These are phyloP conservation scores for Syngnathoides biaculeatus DNA, from an alignment of 2,113 vertebrate species.

Conservation along the genomic window DNA sequence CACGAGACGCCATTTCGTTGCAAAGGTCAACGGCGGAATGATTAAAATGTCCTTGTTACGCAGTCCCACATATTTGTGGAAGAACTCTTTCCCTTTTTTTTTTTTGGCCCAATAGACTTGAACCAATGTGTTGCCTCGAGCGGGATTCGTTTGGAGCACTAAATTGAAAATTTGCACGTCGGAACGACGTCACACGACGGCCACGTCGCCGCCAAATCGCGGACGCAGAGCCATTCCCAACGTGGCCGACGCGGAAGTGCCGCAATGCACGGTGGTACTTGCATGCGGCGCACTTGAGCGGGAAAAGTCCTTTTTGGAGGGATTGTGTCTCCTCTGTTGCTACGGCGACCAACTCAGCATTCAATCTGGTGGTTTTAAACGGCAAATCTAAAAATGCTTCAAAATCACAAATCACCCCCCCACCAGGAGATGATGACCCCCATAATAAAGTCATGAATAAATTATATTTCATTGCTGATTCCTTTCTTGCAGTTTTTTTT, in stretches of 20 bases:
- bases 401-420: background rate
- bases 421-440: background rate
- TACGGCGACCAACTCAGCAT: background rate
- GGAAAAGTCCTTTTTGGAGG: background rate
- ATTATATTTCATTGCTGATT: background rate
- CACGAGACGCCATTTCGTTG: background rate
- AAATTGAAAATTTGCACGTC: too few relatives aligned
- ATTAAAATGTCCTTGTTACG: too few relatives aligned
- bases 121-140: too few relatives aligned
- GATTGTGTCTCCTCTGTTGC: background rate
- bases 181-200: too few relatives aligned
- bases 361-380: background rate
- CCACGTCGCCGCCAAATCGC: too few relatives aligned
- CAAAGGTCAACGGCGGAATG: background rate
- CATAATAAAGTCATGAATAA: background rate
- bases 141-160: too few relatives aligned
- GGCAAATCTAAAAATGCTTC: background rate
- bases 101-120: too few relatives aligned
- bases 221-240: background rate
- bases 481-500: too few relatives aligned
- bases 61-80: too few relatives aligned
- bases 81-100: too few relatives aligned
- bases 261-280: background rate
- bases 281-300: background rate
- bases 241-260: background rate